Evolutionary conservation across 2,888 invertebrate genomes (phyloP), one percentile per base, ranked within the genome.

Genomic region (Seira sanloemensis): DNA sequence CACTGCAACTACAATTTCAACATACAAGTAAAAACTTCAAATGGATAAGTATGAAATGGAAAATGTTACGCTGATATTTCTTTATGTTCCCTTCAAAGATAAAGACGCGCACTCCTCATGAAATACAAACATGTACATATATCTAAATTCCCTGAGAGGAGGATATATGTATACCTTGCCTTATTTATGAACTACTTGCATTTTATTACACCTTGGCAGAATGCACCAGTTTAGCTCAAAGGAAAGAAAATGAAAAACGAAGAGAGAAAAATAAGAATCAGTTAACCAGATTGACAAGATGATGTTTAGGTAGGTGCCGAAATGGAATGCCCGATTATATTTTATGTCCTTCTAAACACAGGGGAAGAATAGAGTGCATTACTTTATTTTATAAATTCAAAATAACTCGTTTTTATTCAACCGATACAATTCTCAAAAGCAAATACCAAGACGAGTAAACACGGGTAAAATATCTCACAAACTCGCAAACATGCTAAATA

Each of bases 251-350:
- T n/a, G 16, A 50, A 2, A 50, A 18, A 7, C 37, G n/a, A 18
- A 16, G 50, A 50, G 16, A 50, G 50, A 50, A 50, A 72, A 72
- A 25, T 1, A 24, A 21, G 18, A 71, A 50, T 50, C 46, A 71
- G 37, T 71, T 71, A 71, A 71, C 71, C 71, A 46, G 71, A 71
- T 71, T 71, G 71, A 50, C 71, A 71, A 46, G 71, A 71, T 71
- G 50, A 19, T 16, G 68, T 16, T 50, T 50, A 12, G 50, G 27
- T 27, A 68, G 68, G 27, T 27, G 68, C n/a, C 27, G 68, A 67
- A 67, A 25, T 25, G 25, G 50, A 71, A 71, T 71, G 19, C 50
- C 46, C 46, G 27, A 46, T 71, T 46, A 21, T 50, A 46, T 46
- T 46, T 46, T 12, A 21, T 46, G 19, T 21, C 46, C n/a, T 46